Conservation (phyloP, 2,888 invertebrate genomes). For the Leistus spinibarbis region DNA sequence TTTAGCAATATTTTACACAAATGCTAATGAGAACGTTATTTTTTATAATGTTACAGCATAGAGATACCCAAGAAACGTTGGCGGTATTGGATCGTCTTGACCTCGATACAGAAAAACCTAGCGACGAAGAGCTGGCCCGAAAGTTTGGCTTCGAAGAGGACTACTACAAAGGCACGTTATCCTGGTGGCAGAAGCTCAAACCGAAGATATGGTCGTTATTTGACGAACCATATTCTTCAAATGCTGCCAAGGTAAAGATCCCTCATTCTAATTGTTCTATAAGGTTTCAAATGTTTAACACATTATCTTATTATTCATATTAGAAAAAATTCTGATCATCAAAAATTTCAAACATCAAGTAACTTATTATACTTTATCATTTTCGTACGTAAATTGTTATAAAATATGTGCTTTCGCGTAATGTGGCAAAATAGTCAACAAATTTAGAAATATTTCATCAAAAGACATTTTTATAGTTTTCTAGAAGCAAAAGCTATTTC, state of each 20-base stretch:
- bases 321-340: not conserved
- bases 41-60: slow-evolving; percentile 68
- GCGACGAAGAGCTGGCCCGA: slow-evolving; percentile 95
- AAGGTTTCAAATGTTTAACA: not conserved
- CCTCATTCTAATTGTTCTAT: not conserved
- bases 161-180: slow-evolving; percentile 86
- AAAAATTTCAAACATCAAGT: no score
- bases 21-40: not conserved
- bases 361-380: no score
- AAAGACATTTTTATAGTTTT: no score
- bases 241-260: slow-evolving; percentile 85
- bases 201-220: slow-evolving; percentile 99
- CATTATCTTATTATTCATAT: no score
- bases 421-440: no score
- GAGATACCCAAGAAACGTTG: slow-evolving; percentile 98
- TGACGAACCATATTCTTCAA: slow-evolving; percentile 98
- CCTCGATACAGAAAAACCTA: slow-evolving; percentile 96
- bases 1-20: not conserved
- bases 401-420: no score
- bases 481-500: not conserved
- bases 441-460: no score
- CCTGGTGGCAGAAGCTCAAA: slow-evolving; percentile 97
- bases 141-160: slow-evolving; percentile 97
- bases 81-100: slow-evolving; percentile 97
- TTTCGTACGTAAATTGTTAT: no score